Conservation (phyloP, 2,888 invertebrate species). For the Amphimallon solstitiale region DNA sequence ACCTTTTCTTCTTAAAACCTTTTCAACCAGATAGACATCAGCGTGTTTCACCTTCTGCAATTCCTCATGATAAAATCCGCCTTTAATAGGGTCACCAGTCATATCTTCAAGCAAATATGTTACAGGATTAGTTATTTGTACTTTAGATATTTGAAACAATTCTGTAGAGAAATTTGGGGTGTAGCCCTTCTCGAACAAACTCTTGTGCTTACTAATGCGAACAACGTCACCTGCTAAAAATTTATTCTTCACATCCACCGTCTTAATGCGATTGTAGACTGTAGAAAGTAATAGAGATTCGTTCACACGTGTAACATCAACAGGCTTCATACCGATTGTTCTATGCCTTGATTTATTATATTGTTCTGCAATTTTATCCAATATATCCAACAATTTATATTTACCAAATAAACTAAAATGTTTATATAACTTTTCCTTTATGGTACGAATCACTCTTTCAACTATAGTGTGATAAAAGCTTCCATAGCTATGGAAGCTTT, state of each 20-base stretch:
- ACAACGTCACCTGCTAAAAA: constrained; percentile 53
- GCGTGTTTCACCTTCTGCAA: neutral
- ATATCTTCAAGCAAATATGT: constrained; percentile 53
- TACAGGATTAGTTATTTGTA: constrained; percentile 50
- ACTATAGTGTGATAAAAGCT: constrained; percentile 41
- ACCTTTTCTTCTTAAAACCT: no score
- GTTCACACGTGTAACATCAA: constrained; percentile 20
- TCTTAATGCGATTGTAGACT: constrained; percentile 42
- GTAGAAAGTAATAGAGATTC: constrained; percentile 4
- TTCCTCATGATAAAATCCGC: constrained; percentile 38
- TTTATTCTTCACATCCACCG: constrained; percentile 26
- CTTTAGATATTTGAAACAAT: constrained; percentile 52
- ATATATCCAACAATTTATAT: constrained; percentile 41
- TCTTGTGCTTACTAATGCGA: constrained; percentile 53
- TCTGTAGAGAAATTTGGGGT: constrained; percentile 56
- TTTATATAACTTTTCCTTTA: no score
- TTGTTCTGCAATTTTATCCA: neutral
- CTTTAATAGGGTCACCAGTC: constrained; percentile 45
- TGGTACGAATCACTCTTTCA: constrained; percentile 45
- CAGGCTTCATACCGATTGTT: constrained; percentile 50
- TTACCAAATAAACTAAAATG: no score
- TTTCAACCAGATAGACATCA: no score
- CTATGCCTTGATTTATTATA: constrained; percentile 29
- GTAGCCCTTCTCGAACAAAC: constrained; percentile 56
- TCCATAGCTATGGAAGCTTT: constrained; percentile 38